Evolutionary conservation across 1,140 invertebrate genomes (phyloP), one percentile per base, ranked within the genome.

Genomic region (Drosophila ohnishii): DNA sequence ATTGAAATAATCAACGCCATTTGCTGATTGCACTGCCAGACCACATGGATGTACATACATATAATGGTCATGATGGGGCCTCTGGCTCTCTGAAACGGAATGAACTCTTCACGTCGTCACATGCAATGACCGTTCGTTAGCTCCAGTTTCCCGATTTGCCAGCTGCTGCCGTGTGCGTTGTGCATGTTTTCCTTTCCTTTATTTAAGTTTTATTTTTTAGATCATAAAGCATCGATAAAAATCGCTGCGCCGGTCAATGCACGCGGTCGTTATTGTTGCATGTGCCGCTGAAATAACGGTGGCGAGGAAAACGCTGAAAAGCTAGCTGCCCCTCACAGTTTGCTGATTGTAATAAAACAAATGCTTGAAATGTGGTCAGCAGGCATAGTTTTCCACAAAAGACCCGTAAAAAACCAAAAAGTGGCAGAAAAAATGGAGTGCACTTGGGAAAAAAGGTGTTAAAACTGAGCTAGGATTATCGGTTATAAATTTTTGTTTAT

Each of bases 1-100:
- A 87, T 88, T 87, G 84, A 88, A 83, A 88, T 87, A 83, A 86
- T 86, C 79, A 83, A 76, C 75, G 75, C 71, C 60, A 87, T 87
- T 71, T 79, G 79, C 45, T 82, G 78, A 78, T 81, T 82, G 69
- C 67, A 39, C 28, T 9, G 14, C 25, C 28, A 47, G 55, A 13
- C 25, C 39, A 40, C 61, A 32, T 53, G 50, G 50, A 53, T 48
- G 25, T 10, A 45, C 2, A 4, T 10, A 45, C 2, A 4, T 9
- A 50, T 53, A n/a, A 22, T 53, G 19, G 32, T 35, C 16, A n/a
- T 22, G 30, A 19, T 35, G 51, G 51, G 19, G 51, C 51, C 51
- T 53, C 14, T 47, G 44, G 16, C 50, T 35, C 50, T 35, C 50
- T 22, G 7, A n/a, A 55, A 13, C 34, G 16, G 47, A 75, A 44